Percentiles rank a stretch among this genome's conserved stretches.
Evolutionary conservation across 1,140 invertebrate species (phyloP).

Genomic region (Elysia chlorotica): DNA sequence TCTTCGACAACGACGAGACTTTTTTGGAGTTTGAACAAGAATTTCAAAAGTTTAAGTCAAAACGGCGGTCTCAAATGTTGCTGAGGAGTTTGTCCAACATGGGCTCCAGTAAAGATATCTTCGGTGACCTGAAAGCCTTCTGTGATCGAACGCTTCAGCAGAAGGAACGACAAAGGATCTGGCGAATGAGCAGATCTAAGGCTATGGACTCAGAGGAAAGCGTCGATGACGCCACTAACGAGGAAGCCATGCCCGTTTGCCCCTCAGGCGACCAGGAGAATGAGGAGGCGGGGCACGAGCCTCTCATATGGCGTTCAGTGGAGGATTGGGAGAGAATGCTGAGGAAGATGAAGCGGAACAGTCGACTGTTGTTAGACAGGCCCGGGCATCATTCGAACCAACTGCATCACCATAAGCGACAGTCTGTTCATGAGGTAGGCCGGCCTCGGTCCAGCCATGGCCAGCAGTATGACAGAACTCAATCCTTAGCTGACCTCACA

Average conservation of each 20-base stretch:
- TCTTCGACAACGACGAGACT: conserved; percentile 55
- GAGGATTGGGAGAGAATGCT: conserved; percentile 54
- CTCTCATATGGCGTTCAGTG: conserved; percentile 41
- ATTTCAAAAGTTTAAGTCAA: conserved; percentile 47
- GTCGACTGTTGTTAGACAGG: conserved; percentile 25
- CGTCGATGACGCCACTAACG: neutral
- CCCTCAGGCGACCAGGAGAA: no score
- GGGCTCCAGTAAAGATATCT: conserved; percentile 47
- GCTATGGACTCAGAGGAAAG: neutral
- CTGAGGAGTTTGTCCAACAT: conserved; percentile 35
- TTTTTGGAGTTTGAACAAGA: conserved; percentile 55
- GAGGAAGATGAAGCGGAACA: conserved; percentile 46
- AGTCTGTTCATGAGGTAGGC: no score
- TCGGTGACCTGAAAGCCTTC: conserved; percentile 50
- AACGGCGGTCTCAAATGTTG: conserved; percentile 38
- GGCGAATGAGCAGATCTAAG: no score
- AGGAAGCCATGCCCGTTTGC: conserved; percentile 12
- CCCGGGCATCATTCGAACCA: no score
- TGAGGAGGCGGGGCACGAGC: neutral
- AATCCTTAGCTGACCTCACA: no score
- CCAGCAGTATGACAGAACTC: no score
- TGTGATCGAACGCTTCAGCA: conserved; percentile 47
- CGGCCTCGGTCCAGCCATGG: no score
- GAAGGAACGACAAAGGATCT: no score
- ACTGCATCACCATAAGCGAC: no score